Evolutionary conservation across 2,888 invertebrate genomes (phyloP), one percentile per base, ranked within the genome.

Genomic region (Drosophila borealis): DNA sequence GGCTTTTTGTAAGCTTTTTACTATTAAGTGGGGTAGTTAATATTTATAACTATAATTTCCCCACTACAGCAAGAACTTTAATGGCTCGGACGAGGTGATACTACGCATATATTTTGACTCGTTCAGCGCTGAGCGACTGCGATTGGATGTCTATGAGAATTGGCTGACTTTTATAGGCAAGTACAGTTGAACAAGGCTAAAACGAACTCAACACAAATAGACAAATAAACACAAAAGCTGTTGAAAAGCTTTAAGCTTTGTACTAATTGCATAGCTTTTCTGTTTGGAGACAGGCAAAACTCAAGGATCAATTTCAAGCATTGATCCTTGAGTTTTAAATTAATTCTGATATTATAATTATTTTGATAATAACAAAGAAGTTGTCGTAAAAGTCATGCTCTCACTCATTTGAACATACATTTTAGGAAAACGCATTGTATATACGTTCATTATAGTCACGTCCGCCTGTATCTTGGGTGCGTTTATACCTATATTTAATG

Each of bases 121-220:
- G 84, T 90, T 95, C 63, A 94, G 94, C 39, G 94, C 94, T 0
- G 94, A 94, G 14, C 93, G 94, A 67, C 94, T 94, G 81, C 93
- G 95, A 44, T 93, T 94, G 34, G 95, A 95, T 89, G 94, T 95
- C 56, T 93, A 93, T 86, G 94, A 95, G 75, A 95, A 94, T 82
- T 96, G 95, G 95, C 94, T 95, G 82, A 94, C 94, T 80, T 92
- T 95, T 78, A 92, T 95, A 66, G 95, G 95, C 95, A 91, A 75
- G 73, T 72, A 42, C 21, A 46, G 36, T 36, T n/a, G n/a, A 34
- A 14, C 29, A 8, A 17, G 3, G 13, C 9, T 57, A 33, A 13
- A 63, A 41, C 2, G 42, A 34, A 57, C 68, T 48, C 3, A 14
- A n/a, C 11, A 14, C 3, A 25, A 29, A 9, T 8, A 2, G 9